phyloP scores from a whole-genome alignment of 2,113 vertebrate species.

The Excalfactoria chinensis region DNA sequence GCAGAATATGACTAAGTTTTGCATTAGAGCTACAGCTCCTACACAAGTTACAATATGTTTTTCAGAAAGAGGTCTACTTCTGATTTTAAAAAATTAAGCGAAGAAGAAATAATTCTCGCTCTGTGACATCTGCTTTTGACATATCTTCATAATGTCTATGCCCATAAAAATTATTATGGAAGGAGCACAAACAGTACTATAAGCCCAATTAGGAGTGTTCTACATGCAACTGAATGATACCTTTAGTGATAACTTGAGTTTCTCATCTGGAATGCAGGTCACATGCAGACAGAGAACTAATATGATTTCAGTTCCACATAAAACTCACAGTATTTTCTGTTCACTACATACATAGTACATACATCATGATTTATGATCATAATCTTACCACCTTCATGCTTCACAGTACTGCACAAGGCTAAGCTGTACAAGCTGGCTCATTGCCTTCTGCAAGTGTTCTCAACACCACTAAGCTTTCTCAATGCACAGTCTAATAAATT shows the following conservation, averaged over 20 bases:
- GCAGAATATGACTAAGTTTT: not conserved
- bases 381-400: not conserved
- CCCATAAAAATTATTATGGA: not conserved
- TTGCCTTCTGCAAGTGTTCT: not conserved
- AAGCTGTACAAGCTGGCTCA: not conserved
- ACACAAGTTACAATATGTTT: not conserved
- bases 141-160: not conserved
- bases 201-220: not conserved
- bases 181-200: not conserved
- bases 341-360: not conserved
- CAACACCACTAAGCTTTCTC: not conserved
- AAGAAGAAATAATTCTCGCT: not conserved
- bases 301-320: not conserved
- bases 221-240: not conserved
- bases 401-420: rapidly evolving
- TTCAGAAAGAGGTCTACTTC: not conserved
- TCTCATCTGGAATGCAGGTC: not conserved
- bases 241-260: not conserved
- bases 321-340: not conserved
- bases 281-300: not conserved
- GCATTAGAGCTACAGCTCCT: not conserved
- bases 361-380: not conserved
- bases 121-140: not conserved
- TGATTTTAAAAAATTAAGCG: not conserved
- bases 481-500: not conserved